Conservation (phyloP, 2,797 vertebrate genomes). For the Cryptoprocta ferox region DNA sequence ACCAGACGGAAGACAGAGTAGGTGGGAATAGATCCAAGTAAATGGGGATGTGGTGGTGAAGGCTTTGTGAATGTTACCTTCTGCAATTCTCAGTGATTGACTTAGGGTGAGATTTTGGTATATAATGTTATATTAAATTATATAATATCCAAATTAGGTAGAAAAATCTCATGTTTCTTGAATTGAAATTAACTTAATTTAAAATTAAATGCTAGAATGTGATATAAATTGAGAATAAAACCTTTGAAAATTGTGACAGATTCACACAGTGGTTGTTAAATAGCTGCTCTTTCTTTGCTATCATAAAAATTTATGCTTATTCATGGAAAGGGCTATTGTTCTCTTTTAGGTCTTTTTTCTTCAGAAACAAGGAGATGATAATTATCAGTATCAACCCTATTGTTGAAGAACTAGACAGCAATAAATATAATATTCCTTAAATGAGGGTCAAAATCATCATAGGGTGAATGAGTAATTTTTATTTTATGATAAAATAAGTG, state of each 20-base stretch:
- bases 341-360: neutral
- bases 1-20: neutral
- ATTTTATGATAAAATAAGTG: neutral
- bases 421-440: neutral
- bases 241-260: neutral
- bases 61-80: neutral
- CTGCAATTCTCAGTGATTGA: neutral
- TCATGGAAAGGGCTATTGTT: neutral
- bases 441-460: neutral
- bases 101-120: neutral
- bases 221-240: neutral
- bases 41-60: neutral
- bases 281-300: slow-evolving; percentile 5
- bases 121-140: neutral
- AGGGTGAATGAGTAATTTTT: neutral
- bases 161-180: neutral
- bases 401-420: neutral
- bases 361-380: neutral
- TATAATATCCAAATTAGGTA: neutral
- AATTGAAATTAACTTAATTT: neutral
- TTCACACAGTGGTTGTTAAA: neutral
- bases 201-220: neutral
- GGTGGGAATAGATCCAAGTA: neutral
- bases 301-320: neutral
- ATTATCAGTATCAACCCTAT: slow-evolving; percentile 5